Conservation (phyloP, 2,797 vertebrate genomes). For the Squalus acanthias region DNA sequence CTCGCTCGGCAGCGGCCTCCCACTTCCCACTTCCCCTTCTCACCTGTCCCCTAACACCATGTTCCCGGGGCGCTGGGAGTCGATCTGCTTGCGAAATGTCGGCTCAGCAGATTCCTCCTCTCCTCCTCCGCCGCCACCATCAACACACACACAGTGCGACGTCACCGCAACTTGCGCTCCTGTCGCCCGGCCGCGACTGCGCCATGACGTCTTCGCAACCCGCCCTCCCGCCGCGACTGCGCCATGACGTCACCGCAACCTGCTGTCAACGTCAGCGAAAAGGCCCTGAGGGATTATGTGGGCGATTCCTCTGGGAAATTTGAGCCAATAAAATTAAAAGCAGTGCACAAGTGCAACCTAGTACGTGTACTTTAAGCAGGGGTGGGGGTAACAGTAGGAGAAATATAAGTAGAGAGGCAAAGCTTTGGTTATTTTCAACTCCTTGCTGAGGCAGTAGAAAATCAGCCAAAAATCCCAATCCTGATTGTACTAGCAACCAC, state of each 20-base stretch:
- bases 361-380: too few species aligned
- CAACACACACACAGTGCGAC: background rate
- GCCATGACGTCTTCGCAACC: background rate
- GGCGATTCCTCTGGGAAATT: too few species aligned
- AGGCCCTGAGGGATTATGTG: background rate
- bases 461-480: too few species aligned
- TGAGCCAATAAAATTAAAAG: too few species aligned
- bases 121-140: background rate
- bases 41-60: conserved; percentile 33
- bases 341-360: background rate
- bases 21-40: background rate
- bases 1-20: background rate
- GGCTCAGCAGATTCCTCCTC: conserved; percentile 22
- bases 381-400: too few species aligned
- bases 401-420: too few species aligned
- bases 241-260: background rate
- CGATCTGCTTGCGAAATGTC: background rate
- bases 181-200: background rate
- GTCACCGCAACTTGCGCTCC: background rate
- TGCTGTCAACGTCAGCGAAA: background rate
- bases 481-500: too few species aligned
- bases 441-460: too few species aligned
- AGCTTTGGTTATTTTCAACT: too few species aligned
- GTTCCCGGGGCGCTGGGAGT: background rate
- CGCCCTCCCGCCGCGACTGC: too few species aligned